Evolutionary conservation across 2,113 vertebrate species (phyloP).

Genomic region (Alces alces): DNA sequence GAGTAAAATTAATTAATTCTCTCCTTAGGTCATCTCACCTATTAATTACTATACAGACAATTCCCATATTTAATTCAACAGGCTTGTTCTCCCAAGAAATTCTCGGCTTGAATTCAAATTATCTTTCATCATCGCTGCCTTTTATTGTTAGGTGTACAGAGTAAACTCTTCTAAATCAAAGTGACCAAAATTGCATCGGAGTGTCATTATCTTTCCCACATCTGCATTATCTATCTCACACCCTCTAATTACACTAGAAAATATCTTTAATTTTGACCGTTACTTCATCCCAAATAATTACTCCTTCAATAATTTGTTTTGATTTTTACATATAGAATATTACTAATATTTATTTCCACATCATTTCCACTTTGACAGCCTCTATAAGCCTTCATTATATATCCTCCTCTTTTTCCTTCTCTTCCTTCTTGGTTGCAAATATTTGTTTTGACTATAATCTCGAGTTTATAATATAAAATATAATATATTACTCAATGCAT

Average conservation of each 20-base stretch:
- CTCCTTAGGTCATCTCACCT: neutral
- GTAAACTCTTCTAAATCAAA: neutral
- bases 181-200: neutral
- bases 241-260: neutral
- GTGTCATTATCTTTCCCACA: neutral
- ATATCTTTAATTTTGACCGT: neutral
- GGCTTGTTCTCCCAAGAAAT: neutral
- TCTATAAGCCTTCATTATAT: neutral
- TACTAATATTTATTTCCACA: neutral
- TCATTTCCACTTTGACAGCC: neutral
- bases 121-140: neutral
- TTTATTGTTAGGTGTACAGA: neutral
- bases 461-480: neutral
- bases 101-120: neutral
- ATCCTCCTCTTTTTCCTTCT: neutral
- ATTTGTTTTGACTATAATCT: neutral
- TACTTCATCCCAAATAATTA: neutral
- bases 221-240: neutral
- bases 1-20: neutral
- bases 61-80: neutral
- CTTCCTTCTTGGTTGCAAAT: neutral
- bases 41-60: neutral
- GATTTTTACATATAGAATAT: neutral
- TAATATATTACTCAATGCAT: neutral
- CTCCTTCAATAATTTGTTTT: neutral